Base-by-base conservation (phyloP, 2,797 vertebrate species). In the Ctenochaetus hawaiiensis region DNA sequence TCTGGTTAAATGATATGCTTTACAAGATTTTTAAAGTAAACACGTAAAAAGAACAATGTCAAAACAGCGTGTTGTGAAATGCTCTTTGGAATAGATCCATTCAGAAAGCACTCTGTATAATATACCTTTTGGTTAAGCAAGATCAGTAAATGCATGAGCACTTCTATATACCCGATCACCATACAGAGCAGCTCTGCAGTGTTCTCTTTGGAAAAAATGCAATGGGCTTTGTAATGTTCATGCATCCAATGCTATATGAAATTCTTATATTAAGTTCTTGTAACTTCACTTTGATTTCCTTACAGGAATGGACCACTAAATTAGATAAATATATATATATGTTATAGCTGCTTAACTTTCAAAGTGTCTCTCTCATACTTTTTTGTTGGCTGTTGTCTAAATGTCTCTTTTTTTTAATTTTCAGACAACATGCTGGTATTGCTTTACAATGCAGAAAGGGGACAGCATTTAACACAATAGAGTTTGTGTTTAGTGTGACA, bases 1-100 rank as follows among this genome's bases (percentile, higher is more conserved):
- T 87, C 85, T 80, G 77, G 59, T 82, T 86, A 87, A 89, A 91
- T 87, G 39, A 78, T 82, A 77, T 70, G 80, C 80, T 84, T 86
- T 87, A 83, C 64, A 77, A 78, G 71, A 75, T 72, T 68, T 87
- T 65, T 30, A 9, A 80, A 82, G 79, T 76, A 79, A 90, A 89
- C 67, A 66, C 76, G 7, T 34, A 66, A 81, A 89, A 88, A 87
- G 67, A 83, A 82, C 34, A 72, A 79, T 81, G 76, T 88, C 70
- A 89, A 76, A 89, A 82, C 48, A 52, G 23, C 49, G 39, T 70
- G 47, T 75, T 77, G 51, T 72, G 65, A 90, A 89, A 80, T 13
- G 60, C 67, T 90, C 45, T 72, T 48, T 66, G 62, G 54, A 85
- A 71, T 37, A 63, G 51, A 34, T 77, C 3, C 62, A 43, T 45